Base-by-base conservation (phyloP, 2,888 invertebrate species). In the Timandra comae region DNA sequence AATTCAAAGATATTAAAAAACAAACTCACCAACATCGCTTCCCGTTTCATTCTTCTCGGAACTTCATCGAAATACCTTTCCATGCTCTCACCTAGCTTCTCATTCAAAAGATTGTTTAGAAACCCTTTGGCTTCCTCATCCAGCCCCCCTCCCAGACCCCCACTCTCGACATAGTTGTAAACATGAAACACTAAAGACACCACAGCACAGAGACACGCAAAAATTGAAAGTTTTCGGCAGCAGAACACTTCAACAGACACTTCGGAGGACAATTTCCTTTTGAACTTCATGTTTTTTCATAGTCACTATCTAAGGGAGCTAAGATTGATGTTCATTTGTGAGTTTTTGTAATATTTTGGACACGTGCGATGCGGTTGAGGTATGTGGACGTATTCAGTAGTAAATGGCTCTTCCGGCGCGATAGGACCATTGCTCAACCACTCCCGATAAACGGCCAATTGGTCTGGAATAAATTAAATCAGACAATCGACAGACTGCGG, bases 381-480 rank as follows among this genome's bases (percentile, higher is more conserved):
- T 79, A 76, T 79, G 73, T 64, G 64, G 46, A 58, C 54, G 57
- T 74, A 74, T 76, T 81, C 71, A 76, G 52, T 52, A 46, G 55
- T 65, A 78, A 77, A 52, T 71, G 67, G 58, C 46, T 56, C 77
- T 81, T 85, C 85, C 84, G 75, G 80, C 50, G 52, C 50, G 64
- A 69, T 70, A 66, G 44, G 58, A 55, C 8, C 59, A 68, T 81
- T 79, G 73, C 77, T 67, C 81, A 81, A 75, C 54, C 11, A 52
- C 42, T 44, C 67, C 6, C 64, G 79, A 81, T 78, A 77, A 73
- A 57, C 54, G 42, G 7, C 49, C 68, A 81, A 84, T 84, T 84
- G 81, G 67, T 69, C 45, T 43, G 46, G 49, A 72, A 72, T 76
- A 68, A 64, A 68, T 49, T 76, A 67, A 73, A 77, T 77, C 78